Evolutionary conservation across 1,140 invertebrate species (phyloP), one percentile per base, ranked within the genome.

Genomic region (Andricus grossulariae): DNA sequence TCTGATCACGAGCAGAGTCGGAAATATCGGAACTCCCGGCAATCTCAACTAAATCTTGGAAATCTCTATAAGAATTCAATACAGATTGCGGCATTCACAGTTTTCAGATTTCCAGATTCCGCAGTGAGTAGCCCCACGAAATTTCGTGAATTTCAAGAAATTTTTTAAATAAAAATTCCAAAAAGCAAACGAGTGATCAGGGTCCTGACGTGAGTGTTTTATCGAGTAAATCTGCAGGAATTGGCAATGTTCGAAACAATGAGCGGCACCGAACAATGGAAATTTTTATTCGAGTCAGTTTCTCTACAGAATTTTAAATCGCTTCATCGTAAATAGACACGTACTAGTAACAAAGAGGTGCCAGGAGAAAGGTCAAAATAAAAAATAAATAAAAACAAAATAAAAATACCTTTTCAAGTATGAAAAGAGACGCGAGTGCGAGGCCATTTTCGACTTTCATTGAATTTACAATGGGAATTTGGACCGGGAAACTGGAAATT

Each of bases 261-360:
- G 21, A 32, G 16, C 25, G 11, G 11, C 21, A 32, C 12, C 25
- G 57, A 60, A 60, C 57, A 60, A 60, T 60, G 11, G 57, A 13
- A 11, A 19, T 32, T 2, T 60, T 60, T 60, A 25, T 60, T 39
- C 57, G 19, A 60, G 57, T 60, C 19, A 60, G 25, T 60, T 60
- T 60, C 25, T 60, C 21, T 60, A 13, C 57, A 21, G 57, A 60
- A 60, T 60, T 60, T 21, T 11, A 60, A 60, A 60, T 32, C 32
- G 57, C 21, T 60, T 60, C 57, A 60, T 60, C 57, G 57, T 60
- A 60, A 32, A 60, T 60, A 60, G 57, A 32, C 19, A 60, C 57
- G 32, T 25, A 25, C 12, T 2, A 25, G 55, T 60, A 19, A 60
- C 55, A 66, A 66, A 66, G 21, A 15, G 12, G 12, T 66, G 25